phyloP scores from a whole-genome alignment of 2,888 invertebrate genomes.

The Strigamia maritima region DNA sequence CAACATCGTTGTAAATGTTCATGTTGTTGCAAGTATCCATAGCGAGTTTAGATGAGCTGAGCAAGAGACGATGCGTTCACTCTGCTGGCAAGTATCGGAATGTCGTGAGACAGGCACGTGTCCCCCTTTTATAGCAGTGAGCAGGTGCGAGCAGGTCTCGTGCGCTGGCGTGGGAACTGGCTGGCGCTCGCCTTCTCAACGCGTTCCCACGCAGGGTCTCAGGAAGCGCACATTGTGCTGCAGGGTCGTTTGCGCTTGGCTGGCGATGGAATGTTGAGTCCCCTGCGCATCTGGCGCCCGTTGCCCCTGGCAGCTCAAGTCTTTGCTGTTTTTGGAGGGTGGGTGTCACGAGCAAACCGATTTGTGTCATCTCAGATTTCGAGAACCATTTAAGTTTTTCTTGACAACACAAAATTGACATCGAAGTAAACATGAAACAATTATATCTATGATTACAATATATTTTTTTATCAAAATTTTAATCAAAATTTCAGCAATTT shows the following conservation, averaged over 20 bases:
- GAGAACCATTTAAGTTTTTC: not conserved
- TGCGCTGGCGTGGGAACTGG: slow-evolving; percentile 39
- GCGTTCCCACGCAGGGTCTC: slow-evolving; percentile 33
- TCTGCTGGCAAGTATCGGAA: slow-evolving; percentile 35
- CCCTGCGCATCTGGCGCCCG: slow-evolving; percentile 7
- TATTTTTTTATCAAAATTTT: too few relatives aligned
- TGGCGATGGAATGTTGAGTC: slow-evolving; percentile 35
- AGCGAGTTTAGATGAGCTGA: not conserved
- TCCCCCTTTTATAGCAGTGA: slow-evolving; percentile 34
- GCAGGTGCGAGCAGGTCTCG: slow-evolving; percentile 39
- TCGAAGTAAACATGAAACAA: too few relatives aligned
- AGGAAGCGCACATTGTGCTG: slow-evolving; percentile 39
- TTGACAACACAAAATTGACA: too few relatives aligned
- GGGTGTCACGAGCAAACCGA: slow-evolving; percentile 28
- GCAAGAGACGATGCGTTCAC: not conserved
- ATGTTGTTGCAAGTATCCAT: too few relatives aligned
- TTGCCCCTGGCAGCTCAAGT: slow-evolving; percentile 12
- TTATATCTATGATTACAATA: too few relatives aligned
- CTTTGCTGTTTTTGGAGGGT: not conserved
- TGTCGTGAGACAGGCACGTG: slow-evolving; percentile 29
- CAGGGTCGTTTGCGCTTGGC: slow-evolving; percentile 37
- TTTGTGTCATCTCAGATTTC: slow-evolving; percentile 34
- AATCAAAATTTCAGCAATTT: too few relatives aligned
- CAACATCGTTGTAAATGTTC: slow-evolving; percentile 25
- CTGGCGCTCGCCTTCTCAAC: slow-evolving; percentile 22